phyloP scores from a whole-genome alignment of 2,888 invertebrate genomes.

The Rotaria sp. region DNA sequence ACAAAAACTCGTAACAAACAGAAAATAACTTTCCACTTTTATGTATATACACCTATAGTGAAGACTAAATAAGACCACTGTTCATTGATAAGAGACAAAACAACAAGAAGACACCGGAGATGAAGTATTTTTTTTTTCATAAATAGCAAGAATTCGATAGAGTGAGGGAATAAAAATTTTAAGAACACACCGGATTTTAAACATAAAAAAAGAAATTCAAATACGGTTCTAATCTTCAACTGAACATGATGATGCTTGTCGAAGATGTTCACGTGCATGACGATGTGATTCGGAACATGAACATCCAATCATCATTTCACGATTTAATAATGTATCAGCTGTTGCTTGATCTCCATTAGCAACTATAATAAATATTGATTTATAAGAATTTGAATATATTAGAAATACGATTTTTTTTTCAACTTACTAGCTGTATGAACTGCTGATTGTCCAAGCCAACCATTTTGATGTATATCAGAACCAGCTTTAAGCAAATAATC shows the following conservation, averaged over 20 bases:
- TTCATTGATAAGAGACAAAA: not conserved
- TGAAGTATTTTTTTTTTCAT: not conserved
- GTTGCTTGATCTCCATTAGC: slow-evolving; percentile 27
- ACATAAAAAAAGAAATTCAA: no score
- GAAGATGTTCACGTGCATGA: not conserved
- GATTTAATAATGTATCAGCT: slow-evolving; percentile 23
- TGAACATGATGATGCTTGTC: not conserved
- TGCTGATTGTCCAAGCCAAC: not conserved
- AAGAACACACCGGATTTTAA: no score
- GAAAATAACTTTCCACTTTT: not conserved
- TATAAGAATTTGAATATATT: not conserved
- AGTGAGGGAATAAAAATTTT: no score
- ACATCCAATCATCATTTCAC: slow-evolving; percentile 29
- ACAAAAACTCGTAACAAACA: not conserved
- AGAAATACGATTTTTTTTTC: not conserved
- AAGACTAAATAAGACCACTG: not conserved
- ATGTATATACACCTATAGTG: not conserved
- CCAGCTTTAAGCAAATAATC: slow-evolving; percentile 27
- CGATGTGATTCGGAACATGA: not conserved
- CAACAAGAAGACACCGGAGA: not conserved
- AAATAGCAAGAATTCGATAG: no score
- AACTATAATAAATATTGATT: not conserved
- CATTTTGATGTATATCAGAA: slow-evolving; percentile 19
- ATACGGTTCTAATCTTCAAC: not conserved
- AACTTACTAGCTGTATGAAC: slow-evolving; percentile 2